A percentile compares a stretch with the other conserved stretches of the same genome.
Conservation (phyloP, 2,797 vertebrate genomes). For the Sphaeramia orbicularis region DNA sequence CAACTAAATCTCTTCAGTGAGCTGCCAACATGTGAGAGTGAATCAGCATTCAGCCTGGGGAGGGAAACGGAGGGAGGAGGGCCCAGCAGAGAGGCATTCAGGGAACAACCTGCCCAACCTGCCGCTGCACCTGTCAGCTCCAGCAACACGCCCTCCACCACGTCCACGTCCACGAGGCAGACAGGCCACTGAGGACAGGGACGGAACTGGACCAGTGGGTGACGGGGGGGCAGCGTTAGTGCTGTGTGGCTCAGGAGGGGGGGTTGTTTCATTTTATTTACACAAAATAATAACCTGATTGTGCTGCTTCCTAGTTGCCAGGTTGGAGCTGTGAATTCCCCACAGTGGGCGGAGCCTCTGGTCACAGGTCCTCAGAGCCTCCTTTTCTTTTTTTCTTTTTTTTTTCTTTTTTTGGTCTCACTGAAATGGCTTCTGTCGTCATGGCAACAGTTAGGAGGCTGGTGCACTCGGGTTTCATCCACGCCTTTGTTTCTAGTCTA, state of each 20-base stretch:
- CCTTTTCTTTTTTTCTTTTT: slow-evolving; percentile 1
- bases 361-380: slow-evolving; percentile 59
- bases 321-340: slow-evolving; percentile 53
- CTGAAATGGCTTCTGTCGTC: slow-evolving; percentile 62
- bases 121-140: slow-evolving; percentile 77
- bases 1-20: slow-evolving; percentile 66
- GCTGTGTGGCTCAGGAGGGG: neutral
- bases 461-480: slow-evolving; percentile 77
- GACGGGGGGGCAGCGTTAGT: neutral
- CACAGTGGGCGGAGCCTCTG: slow-evolving; percentile 61
- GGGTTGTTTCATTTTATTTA: slow-evolving; percentile 22
- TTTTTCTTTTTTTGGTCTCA: neutral
- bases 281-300: slow-evolving; percentile 23
- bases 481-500: slow-evolving; percentile 66
- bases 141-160: slow-evolving; percentile 63
- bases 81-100: slow-evolving; percentile 58
- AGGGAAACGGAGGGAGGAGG: slow-evolving; percentile 61
- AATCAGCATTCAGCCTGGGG: slow-evolving; percentile 65
- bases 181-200: slow-evolving; percentile 32
- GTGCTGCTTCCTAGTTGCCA: slow-evolving; percentile 39
- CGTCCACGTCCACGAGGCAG: slow-evolving; percentile 39
- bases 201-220: slow-evolving; percentile 5
- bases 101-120: slow-evolving; percentile 81
- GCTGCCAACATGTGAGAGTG: slow-evolving; percentile 69
- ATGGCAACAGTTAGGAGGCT: slow-evolving; percentile 71